These are phyloP conservation scores for Corythornis madagascariensis DNA, from an alignment of 2,113 vertebrate genomes.

Conservation along the genomic window DNA sequence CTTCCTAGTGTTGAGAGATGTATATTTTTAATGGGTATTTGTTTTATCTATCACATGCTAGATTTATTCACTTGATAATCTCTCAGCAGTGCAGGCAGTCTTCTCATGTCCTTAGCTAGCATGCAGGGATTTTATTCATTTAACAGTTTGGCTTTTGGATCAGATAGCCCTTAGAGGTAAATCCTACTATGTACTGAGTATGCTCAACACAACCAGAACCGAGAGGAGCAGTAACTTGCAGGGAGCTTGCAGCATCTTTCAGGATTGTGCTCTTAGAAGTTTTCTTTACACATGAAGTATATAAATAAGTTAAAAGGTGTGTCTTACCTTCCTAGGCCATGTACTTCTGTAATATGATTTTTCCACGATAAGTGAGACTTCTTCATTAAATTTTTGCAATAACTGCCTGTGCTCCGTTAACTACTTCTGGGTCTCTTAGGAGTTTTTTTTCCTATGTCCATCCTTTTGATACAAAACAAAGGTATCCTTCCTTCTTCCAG, in stretches of 20 bases:
- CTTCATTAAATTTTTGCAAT: background rate
- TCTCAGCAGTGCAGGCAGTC: background rate
- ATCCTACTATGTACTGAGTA: background rate
- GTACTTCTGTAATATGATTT: background rate
- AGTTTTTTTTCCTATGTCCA: background rate
- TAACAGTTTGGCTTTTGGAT: slow-evolving; percentile 40
- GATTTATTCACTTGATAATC: slow-evolving; percentile 58
- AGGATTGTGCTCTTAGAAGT: background rate
- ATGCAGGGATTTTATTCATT: slow-evolving; percentile 25
- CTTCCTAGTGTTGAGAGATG: slow-evolving; percentile 26
- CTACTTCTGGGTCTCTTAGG: background rate
- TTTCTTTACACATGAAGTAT: background rate
- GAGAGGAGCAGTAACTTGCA: background rate
- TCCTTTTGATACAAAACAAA: background rate
- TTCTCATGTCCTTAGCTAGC: background rate
- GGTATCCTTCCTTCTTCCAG: background rate
- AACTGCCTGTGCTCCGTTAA: background rate
- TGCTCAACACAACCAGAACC: background rate
- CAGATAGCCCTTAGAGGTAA: slow-evolving; percentile 4
- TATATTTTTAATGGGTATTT: slow-evolving; percentile 64
- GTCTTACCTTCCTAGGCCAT: background rate
- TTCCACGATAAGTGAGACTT: background rate
- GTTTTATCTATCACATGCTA: slow-evolving; percentile 53
- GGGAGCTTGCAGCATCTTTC: background rate
- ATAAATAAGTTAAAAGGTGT: background rate